phyloP scores from a whole-genome alignment of 2,888 invertebrate genomes.

The Melieria picta region DNA sequence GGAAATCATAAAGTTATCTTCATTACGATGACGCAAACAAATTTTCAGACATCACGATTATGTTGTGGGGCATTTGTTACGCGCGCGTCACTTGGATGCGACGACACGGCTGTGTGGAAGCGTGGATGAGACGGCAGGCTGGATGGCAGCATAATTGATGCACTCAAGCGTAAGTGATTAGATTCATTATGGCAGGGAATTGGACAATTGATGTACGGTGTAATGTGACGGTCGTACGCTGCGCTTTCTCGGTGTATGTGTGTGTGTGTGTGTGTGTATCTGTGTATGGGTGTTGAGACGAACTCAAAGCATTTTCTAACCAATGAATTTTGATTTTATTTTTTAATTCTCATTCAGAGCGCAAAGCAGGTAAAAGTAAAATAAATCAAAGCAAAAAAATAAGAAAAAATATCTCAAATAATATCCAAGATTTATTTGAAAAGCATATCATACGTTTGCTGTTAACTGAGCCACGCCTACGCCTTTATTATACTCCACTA shows the following conservation, averaged over 20 bases:
- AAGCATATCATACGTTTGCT: constrained; percentile 13
- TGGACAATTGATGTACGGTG: constrained; percentile 40
- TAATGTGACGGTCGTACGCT: background rate
- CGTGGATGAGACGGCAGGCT: constrained; percentile 48
- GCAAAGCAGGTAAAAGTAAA: background rate
- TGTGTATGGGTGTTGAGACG: constrained; percentile 44
- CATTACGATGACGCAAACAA: constrained; percentile 63
- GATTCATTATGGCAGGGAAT: constrained; percentile 62
- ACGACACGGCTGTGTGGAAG: constrained; percentile 8
- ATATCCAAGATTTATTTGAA: background rate
- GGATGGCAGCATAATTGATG: constrained; percentile 65
- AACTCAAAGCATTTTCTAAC: no score
- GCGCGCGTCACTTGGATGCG: constrained; percentile 44
- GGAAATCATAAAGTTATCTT: constrained; percentile 52
- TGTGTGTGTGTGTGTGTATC: constrained; percentile 12
- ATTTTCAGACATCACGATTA: constrained; percentile 50
- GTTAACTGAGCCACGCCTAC: constrained; percentile 28
- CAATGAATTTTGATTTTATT: no score
- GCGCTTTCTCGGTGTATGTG: constrained; percentile 3
- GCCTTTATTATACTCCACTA: constrained; percentile 2
- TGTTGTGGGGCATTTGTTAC: constrained; percentile 48
- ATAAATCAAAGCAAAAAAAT: background rate
- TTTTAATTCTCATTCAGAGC: no score
- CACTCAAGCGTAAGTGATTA: constrained; percentile 66
- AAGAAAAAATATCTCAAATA: background rate